Conservation (phyloP, 2,888 invertebrate genomes). For the Leptopterna dolabrata region DNA sequence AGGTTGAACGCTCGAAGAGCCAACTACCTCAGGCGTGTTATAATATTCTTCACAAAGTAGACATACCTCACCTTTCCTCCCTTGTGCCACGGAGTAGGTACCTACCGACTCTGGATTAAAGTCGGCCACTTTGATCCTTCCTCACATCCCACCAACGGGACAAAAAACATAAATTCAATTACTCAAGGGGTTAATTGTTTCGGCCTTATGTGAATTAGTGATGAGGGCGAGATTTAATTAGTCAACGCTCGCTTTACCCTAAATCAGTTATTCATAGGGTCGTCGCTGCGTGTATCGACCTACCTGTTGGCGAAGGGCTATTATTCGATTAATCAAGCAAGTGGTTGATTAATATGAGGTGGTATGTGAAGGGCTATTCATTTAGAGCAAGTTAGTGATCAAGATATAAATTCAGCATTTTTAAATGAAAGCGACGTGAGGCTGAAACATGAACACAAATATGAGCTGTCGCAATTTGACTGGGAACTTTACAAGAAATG, state of each 20-base stretch:
- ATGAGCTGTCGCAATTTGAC: too few species aligned
- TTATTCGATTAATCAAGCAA: too few species aligned
- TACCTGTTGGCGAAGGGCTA: too few species aligned
- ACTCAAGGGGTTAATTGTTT: background rate
- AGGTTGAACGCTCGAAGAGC: background rate
- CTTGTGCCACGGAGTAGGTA: background rate
- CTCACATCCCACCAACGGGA: background rate
- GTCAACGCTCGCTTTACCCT: background rate
- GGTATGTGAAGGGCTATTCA: too few species aligned
- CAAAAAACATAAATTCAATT: slow-evolving; percentile 11
- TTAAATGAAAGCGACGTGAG: too few species aligned
- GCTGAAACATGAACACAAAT: too few species aligned
- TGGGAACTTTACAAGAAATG: too few species aligned
- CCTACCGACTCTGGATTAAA: background rate
- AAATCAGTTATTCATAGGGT: background rate
- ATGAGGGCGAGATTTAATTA: background rate
- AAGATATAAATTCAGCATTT: too few species aligned
- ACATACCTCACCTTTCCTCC: background rate
- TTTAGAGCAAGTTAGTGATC: too few species aligned
- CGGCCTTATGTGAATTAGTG: background rate
- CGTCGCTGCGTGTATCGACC: background rate
- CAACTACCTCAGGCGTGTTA: background rate
- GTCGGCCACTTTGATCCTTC: background rate
- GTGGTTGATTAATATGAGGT: too few species aligned
- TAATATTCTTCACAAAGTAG: background rate